phyloP scores from a whole-genome alignment of 2,888 invertebrate species.

The Lycocerus yunnanus region DNA sequence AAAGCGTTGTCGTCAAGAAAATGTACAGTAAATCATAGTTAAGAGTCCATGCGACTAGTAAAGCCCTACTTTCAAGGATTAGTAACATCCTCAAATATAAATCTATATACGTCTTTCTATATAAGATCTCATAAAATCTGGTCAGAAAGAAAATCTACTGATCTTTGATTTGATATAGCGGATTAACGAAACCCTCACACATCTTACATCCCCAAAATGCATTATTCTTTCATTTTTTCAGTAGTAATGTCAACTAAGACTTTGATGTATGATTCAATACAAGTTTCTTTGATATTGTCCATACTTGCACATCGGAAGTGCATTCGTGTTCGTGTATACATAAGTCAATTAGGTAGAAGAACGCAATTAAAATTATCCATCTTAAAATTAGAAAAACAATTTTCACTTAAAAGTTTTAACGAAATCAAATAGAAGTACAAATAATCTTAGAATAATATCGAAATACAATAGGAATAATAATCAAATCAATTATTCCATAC shows the following conservation, averaged over 20 bases:
- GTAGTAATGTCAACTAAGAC: conserved; percentile 12
- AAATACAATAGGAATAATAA: conserved; percentile 51
- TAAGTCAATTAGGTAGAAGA: not conserved
- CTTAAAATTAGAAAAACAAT: conserved; percentile 11
- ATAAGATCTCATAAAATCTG: conserved; percentile 24
- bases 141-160: conserved; percentile 31
- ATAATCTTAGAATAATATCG: conserved; percentile 37
- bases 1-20: not conserved
- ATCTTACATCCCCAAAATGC: conserved; percentile 37
- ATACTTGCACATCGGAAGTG: not conserved
- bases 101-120: conserved; percentile 26
- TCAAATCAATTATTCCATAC: conserved; percentile 51
- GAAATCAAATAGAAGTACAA: conserved; percentile 24
- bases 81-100: conserved; percentile 27
- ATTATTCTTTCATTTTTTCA: conserved; percentile 40
- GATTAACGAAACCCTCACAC: conserved; percentile 46
- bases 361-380: not conserved
- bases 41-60: not conserved
- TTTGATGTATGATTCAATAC: conserved; percentile 31
- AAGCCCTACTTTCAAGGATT: conserved; percentile 20
- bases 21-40: not conserved
- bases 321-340: not conserved
- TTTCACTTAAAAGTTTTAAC: conserved; percentile 22
- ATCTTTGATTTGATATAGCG: conserved; percentile 53
- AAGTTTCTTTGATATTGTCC: not conserved